Base-by-base conservation (phyloP, 2,113 vertebrate species). In the Cisticola juncidis region DNA sequence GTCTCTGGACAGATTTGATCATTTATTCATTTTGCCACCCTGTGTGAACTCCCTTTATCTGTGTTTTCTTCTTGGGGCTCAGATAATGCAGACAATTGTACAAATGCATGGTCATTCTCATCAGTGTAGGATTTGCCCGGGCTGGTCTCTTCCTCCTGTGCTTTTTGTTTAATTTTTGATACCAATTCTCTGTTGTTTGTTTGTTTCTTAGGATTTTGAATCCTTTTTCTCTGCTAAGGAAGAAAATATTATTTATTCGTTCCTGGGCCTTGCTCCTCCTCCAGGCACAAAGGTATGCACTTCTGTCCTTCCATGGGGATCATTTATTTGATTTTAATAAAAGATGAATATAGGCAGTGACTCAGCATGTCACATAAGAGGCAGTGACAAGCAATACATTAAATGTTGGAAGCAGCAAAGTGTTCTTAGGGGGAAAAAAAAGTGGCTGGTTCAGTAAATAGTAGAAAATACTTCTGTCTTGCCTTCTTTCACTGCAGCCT, bases 211-310 rank as follows among this genome's bases (percentile, higher is more conserved):
- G 99, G 99, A 99, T 97, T 99, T 99, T 50, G 99, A 99, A 40
- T 99, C 99, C 12, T 99, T 99, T 97, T 99, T 99, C 88, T 98
- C 99, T 88, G 99, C 99, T 61, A 99, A 99, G 97, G 99, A 99
- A 98, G 99, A 99, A 95, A 99, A 99, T 96, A 92, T 98, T 50
- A 99, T 99, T 88, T 99, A 98, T 96, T 97, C 99, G 23, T 99
- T 99, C 96, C 97, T 99, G 84, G 99, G 99, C 33, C 98, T 99
- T 95, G 95, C 98, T 51, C 98, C 99, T 93, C 99, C 99, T 95
- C 98, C 98, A 76, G 99, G 98, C 53, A 99, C 98, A 96, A 99
- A 99, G 99, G 99, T 99, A 98, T 74, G 97, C 26, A 38, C 89
- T 71, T n/a, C 22, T 72, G 5, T 65, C 38, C n/a, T 77, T 69